Evolutionary conservation across 2,797 vertebrate genomes (phyloP).

Genomic region (Buphagus erythrorhynchus): DNA sequence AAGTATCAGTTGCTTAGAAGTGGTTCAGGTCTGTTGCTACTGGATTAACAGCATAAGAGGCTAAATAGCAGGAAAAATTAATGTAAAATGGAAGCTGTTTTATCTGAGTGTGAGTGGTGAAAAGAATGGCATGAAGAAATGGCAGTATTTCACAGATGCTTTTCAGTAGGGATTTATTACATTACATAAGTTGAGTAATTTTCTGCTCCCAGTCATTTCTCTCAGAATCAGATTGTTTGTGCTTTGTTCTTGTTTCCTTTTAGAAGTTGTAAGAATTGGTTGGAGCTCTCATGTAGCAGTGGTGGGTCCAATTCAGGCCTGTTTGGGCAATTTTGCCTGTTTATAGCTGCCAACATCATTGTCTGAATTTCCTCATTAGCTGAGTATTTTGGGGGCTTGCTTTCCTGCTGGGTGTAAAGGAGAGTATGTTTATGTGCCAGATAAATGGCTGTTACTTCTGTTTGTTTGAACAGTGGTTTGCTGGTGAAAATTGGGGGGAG

Average conservation of each 20-base stretch:
- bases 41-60: conserved; percentile 10
- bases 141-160: not conserved
- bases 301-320: not conserved
- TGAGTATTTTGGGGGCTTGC: not conserved
- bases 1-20: not conserved
- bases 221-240: not conserved
- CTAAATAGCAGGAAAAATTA: not conserved
- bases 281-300: not conserved
- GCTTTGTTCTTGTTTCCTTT: conserved; percentile 34
- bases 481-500: not conserved
- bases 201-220: conserved; percentile 10
- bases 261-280: not conserved
- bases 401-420: not conserved
- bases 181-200: conserved; percentile 33
- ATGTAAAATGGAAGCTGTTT: conserved; percentile 2
- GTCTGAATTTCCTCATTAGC: not conserved
- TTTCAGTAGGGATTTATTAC: not conserved
- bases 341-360: not conserved
- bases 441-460: not conserved
- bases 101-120: not conserved
- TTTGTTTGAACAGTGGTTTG: not conserved
- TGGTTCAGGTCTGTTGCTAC: not conserved
- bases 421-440: not conserved
- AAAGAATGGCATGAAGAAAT: not conserved
- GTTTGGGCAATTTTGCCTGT: not conserved